Conservation (phyloP, 2,797 vertebrate species). For the Linurgus olivaceus region DNA sequence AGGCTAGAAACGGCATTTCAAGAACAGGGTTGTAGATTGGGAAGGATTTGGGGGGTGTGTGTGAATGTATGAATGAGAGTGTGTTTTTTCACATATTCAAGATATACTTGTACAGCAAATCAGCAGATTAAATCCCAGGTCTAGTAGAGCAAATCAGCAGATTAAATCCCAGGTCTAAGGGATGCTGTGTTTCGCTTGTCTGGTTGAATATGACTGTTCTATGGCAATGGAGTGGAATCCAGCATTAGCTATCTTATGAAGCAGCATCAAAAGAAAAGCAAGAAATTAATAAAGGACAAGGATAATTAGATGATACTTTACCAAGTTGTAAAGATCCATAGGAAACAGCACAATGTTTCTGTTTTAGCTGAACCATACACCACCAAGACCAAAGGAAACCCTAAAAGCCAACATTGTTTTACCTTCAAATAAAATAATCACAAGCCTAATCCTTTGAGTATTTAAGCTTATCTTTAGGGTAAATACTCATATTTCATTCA, state of each 20-base stretch:
- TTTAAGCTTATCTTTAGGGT: slow-evolving; percentile 4
- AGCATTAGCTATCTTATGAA: not conserved
- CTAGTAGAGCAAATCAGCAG: not conserved
- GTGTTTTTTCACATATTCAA: not conserved
- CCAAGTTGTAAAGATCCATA: not conserved
- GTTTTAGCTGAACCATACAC: not conserved
- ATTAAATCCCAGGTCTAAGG: not conserved
- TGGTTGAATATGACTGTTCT: not conserved
- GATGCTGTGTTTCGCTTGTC: not conserved
- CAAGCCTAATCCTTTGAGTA: not conserved
- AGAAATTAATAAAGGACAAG: not conserved
- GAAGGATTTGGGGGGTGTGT: not conserved
- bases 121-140: not conserved
- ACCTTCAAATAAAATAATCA: not conserved
- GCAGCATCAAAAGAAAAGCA: not conserved
- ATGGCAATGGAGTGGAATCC: not conserved
- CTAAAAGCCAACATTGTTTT: not conserved
- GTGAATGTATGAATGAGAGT: not conserved
- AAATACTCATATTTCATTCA: slow-evolving; percentile 47
- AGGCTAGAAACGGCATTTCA: not conserved
- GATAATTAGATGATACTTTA: not conserved
- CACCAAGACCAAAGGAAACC: not conserved
- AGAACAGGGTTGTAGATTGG: not conserved
- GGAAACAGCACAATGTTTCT: not conserved
- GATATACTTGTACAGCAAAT: not conserved